These are phyloP conservation scores for Drosophila niveifrons DNA, from an alignment of 2,888 invertebrate genomes.

Conservation along the genomic window DNA sequence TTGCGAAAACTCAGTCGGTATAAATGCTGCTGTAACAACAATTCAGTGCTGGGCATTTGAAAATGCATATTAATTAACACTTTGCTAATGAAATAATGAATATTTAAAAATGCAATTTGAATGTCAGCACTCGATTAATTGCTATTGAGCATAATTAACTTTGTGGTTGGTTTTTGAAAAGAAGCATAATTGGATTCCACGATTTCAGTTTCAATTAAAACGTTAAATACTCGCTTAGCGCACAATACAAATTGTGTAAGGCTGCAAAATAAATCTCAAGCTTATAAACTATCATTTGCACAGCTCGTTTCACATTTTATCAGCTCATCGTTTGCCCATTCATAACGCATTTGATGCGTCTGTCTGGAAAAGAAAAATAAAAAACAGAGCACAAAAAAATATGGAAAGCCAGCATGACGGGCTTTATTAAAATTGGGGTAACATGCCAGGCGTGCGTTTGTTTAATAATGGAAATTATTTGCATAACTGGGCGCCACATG, in stretches of 20 bases:
- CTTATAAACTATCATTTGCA: not conserved
- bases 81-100: not conserved
- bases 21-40: no score
- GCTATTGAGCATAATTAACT: not conserved
- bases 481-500: conserved; percentile 53
- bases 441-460: conserved; percentile 26
- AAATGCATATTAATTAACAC: not conserved
- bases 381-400: not conserved
- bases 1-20: no score
- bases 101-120: not conserved
- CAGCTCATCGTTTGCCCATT: not conserved
- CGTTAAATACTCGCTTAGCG: not conserved
- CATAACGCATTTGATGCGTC: not conserved
- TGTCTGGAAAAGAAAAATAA: not conserved
- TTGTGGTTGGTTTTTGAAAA: not conserved
- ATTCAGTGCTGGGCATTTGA: no score
- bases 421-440: conserved; percentile 43
- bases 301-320: not conserved
- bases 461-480: conserved; percentile 51
- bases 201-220: not conserved
- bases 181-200: not conserved
- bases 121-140: not conserved
- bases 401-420: conserved; percentile 17
- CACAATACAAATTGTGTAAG: no score
- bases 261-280: not conserved